Base-by-base conservation (phyloP, 2,113 vertebrate genomes). In the Platichthys stellatus region DNA sequence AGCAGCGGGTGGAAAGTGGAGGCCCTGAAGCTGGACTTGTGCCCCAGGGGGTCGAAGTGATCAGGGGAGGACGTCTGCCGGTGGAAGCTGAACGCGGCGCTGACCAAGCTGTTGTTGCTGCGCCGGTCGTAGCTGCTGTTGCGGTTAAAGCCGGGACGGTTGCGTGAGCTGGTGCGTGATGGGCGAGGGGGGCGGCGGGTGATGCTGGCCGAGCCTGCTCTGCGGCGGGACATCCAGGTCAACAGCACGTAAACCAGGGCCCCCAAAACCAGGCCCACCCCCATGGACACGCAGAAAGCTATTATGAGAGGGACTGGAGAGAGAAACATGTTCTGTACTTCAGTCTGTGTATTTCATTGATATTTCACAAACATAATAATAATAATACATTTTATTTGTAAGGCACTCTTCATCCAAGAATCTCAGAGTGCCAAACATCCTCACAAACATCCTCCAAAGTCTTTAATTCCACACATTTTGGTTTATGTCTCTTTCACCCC, bases 1-100 rank as follows among this genome's bases (percentile, higher is more conserved):
- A 98, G 89, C 8, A 98, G 96, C 0, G 97, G 98, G 80, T 99
- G 97, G 90, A 99, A 99, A 14, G 98, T 99, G 3, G 97, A 99
- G 0, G 95, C 96, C 0, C 96, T 91, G 91, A 99, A 98, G 85
- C 96, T 98, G 60, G 96, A 93, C 89, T 99, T 98, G 66, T 97
- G 95, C 4, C 95, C 96, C 53, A 96, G 94, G 2, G 95, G 95
- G 69, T 97, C 97, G 1, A 94, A 88, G 68, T 95, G 95, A 28
- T 99, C 97, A 51, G 95, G 85, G 40, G 96, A 96, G 53, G 93
- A 92, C 0, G 94, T 92, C 82, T 98, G 98, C 0, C 96, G 92
- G 86, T 98, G 97, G 90, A 98, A 97, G 31, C 95, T 97, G 82
- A 98, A 96, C 13, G 94, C 93, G 5, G 94, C 93, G 10, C 96